These are phyloP conservation scores for Acanthococcus lagerstroemiae DNA, from an alignment of 2,888 invertebrate genomes.

Conservation along the genomic window DNA sequence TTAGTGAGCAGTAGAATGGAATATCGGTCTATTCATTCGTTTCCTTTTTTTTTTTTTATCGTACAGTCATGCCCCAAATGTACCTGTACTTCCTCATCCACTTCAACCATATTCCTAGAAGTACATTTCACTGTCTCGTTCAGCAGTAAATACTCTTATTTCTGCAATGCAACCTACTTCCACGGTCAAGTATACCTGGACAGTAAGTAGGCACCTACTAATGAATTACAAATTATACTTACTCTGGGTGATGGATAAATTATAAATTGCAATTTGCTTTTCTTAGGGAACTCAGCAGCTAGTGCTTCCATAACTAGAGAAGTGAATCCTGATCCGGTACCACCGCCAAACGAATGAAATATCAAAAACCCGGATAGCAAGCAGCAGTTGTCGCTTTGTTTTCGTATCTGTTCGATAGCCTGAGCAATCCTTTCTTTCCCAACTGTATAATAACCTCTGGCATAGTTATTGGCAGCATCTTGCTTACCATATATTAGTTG, in stretches of 20 bases:
- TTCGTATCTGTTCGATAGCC: slow-evolving; percentile 19
- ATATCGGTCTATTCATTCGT: too few species aligned
- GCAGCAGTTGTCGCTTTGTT: slow-evolving; percentile 24
- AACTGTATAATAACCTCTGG: slow-evolving; percentile 22
- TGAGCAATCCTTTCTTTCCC: slow-evolving; percentile 19
- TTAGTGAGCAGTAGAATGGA: too few species aligned
- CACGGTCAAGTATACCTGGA: too few species aligned
- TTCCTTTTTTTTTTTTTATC: too few species aligned
- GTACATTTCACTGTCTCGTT: too few species aligned
- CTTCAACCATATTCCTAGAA: too few species aligned
- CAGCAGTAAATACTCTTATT: too few species aligned
- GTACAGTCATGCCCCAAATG: too few species aligned
- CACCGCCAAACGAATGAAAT: slow-evolving; percentile 25
- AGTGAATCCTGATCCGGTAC: slow-evolving; percentile 21
- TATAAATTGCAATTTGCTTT: slow-evolving; percentile 23
- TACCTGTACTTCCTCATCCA: too few species aligned
- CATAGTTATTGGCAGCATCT: slow-evolving; percentile 25
- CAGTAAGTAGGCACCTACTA: not conserved
- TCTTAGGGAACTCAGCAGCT: slow-evolving; percentile 19
- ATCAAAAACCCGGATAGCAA: slow-evolving; percentile 19
- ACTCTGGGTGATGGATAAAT: slow-evolving; percentile 25
- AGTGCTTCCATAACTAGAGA: slow-evolving; percentile 18
- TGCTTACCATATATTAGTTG: slow-evolving; percentile 23
- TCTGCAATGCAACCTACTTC: too few species aligned
- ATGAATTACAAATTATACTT: not conserved